A percentile compares a stretch with the other conserved stretches of the same genome.
These are phyloP conservation scores for Calephelis perditalis DNA, from an alignment of 2,888 invertebrate species.

Conservation along the genomic window DNA sequence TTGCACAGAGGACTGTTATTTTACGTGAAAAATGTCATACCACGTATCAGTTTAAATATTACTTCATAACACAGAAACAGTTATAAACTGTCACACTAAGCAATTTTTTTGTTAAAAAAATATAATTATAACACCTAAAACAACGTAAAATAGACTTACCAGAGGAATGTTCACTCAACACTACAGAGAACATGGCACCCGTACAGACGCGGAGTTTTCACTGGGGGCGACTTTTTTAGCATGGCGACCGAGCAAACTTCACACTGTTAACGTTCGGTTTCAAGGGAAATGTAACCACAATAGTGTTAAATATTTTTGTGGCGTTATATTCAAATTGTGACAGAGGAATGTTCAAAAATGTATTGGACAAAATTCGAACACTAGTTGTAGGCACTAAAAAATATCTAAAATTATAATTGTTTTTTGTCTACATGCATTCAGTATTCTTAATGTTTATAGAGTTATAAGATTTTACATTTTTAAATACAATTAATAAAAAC, in stretches of 20 bases:
- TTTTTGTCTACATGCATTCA: background rate
- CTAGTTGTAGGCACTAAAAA: background rate
- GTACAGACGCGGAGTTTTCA: constrained; percentile 1
- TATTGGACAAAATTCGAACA: constrained; percentile 3
- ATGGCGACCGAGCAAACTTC: too few relatives aligned
- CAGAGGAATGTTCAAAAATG: too few relatives aligned
- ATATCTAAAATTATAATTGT: constrained; percentile 1
- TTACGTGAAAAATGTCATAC: constrained; percentile 14
- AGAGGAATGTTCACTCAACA: constrained; percentile 1
- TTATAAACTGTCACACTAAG: background rate
- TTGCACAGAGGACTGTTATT: constrained; percentile 7
- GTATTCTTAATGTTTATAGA: constrained; percentile 4
- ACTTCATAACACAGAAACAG: constrained; percentile 8
- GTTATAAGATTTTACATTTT: constrained; percentile 11
- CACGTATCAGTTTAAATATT: constrained; percentile 14
- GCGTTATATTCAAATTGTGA: too few relatives aligned
- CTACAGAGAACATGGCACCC: constrained; percentile 1
- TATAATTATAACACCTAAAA: constrained; percentile 3
- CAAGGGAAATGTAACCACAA: too few relatives aligned
- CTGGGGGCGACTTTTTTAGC: background rate
- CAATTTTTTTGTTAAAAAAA: background rate
- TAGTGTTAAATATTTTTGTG: too few relatives aligned
- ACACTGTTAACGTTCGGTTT: too few relatives aligned
- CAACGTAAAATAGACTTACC: background rate
- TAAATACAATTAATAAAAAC: constrained; percentile 11